These are phyloP conservation scores for Proterorhinus semilunaris DNA, from an alignment of 2,113 vertebrate species.

Conservation along the genomic window DNA sequence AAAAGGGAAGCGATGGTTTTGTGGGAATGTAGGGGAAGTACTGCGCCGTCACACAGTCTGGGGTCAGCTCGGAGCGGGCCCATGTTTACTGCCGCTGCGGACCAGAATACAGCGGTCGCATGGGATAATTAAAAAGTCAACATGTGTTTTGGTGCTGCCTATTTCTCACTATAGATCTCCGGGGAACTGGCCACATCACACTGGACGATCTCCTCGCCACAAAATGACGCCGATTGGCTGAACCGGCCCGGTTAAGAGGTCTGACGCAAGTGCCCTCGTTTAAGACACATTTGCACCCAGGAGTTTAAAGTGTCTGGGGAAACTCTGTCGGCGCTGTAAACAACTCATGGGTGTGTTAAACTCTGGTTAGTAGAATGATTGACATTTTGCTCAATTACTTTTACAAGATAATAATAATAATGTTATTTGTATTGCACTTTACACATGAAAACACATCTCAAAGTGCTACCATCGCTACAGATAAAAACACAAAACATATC, in stretches of 20 bases:
- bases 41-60: slow-evolving; percentile 57
- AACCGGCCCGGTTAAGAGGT: slow-evolving; percentile 36
- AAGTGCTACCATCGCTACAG: no score
- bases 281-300: slow-evolving; percentile 57
- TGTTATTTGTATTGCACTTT: no score
- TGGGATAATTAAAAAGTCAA: slow-evolving; percentile 33
- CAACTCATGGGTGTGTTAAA: slow-evolving; percentile 19
- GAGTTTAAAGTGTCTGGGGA: slow-evolving; percentile 58
- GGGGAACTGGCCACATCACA: slow-evolving; percentile 34
- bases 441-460: no score
- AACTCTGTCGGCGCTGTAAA: slow-evolving; percentile 31
- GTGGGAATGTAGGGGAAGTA: slow-evolving; percentile 57
- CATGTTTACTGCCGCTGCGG: slow-evolving; percentile 28
- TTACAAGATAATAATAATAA: no score
- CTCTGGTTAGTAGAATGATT: slow-evolving; percentile 9
- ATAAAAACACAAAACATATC: no score
- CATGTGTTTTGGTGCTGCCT: slow-evolving; percentile 13
- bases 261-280: slow-evolving; percentile 41
- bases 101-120: slow-evolving; percentile 23
- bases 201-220: slow-evolving; percentile 42
- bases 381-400: no score
- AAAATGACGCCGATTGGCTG: slow-evolving; percentile 32
- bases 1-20: slow-evolving; percentile 56
- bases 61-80: slow-evolving; percentile 41
- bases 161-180: slow-evolving; percentile 31